Evolutionary conservation across 2,888 invertebrate species (phyloP).

Genomic region (Acanthosepion pharaonis): DNA sequence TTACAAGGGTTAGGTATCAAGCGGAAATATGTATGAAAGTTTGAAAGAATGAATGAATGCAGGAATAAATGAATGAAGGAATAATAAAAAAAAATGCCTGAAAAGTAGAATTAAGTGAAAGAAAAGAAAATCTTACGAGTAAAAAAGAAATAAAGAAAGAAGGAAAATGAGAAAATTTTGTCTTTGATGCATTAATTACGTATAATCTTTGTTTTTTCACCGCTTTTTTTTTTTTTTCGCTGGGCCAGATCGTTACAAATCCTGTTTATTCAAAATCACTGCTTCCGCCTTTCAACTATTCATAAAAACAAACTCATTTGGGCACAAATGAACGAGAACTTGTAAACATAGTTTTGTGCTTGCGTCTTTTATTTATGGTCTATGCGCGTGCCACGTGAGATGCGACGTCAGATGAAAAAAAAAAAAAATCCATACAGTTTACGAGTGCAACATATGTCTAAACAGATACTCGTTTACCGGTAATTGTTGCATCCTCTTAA

Average conservation of each 20-base stretch:
- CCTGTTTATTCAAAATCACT: conserved; percentile 2
- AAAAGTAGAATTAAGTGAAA: too few species aligned
- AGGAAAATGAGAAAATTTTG: not conserved
- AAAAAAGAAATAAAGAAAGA: not conserved
- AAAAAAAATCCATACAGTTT: not conserved
- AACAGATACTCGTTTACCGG: not conserved
- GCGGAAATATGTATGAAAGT: not conserved
- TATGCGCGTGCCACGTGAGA: not conserved
- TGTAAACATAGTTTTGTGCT: not conserved
- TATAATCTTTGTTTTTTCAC: not conserved
- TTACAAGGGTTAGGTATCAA: not conserved
- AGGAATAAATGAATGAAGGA: too few species aligned
- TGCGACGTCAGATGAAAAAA: not conserved
- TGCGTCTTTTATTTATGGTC: not conserved
- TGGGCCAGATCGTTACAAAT: not conserved
- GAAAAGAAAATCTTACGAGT: too few species aligned
- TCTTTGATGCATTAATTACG: not conserved
- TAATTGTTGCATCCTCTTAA: conserved; percentile 8
- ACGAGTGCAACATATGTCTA: conserved; percentile 6
- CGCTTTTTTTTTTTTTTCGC: not conserved
- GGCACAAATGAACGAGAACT: not conserved
- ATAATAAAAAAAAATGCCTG: too few species aligned
- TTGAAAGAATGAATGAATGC: not conserved
- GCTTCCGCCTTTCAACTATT: not conserved
- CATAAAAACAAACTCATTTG: not conserved